Conservation (phyloP, 1,140 invertebrate genomes). For the Ephestia elutella region DNA sequence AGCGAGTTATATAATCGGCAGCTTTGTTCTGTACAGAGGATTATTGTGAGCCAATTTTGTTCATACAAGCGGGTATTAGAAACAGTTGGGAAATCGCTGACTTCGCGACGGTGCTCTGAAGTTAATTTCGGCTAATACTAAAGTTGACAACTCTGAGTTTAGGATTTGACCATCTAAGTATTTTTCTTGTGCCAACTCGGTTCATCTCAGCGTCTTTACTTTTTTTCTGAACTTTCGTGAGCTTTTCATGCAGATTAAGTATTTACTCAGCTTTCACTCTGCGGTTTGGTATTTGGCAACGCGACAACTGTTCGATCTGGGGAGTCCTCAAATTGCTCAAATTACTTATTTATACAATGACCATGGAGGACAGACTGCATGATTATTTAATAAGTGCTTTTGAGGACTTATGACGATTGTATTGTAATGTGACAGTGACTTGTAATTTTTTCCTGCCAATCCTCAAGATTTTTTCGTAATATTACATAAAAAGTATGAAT, state of each 20-base stretch:
- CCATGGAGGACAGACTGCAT: neutral
- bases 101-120: too few relatives aligned
- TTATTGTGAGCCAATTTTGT: too few relatives aligned
- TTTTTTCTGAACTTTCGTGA: neutral
- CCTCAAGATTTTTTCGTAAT: neutral
- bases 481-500: too few relatives aligned
- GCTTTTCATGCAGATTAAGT: conserved; percentile 22
- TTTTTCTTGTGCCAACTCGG: too few relatives aligned
- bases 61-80: too few relatives aligned
- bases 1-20: too few relatives aligned
- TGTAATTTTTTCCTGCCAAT: neutral
- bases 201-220: neutral
- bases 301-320: conserved; percentile 17
- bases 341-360: conserved; percentile 4
- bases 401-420: neutral
- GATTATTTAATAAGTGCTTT: neutral
- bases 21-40: too few relatives aligned
- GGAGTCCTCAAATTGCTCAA: neutral
- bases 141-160: too few relatives aligned
- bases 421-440: neutral
- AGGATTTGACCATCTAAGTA: too few relatives aligned
- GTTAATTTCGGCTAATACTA: too few relatives aligned
- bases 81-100: too few relatives aligned
- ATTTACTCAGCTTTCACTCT: conserved; percentile 32
- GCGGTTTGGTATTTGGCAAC: conserved; percentile 21